Evolutionary conservation across 2,888 invertebrate species (phyloP).

Genomic region (Apodemia duryi): DNA sequence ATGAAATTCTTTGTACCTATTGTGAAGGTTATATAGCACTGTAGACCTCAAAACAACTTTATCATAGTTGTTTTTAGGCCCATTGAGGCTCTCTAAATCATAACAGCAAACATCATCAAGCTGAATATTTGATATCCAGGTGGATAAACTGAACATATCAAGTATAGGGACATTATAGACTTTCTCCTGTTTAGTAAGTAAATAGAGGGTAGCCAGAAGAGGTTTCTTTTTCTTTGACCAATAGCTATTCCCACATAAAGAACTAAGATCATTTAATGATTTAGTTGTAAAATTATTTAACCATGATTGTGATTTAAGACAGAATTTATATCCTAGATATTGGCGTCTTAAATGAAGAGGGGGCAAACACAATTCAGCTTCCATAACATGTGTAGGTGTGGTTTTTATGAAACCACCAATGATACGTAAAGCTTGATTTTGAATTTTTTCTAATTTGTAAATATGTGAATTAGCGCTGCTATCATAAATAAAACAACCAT

Average conservation of each 20-base stretch:
- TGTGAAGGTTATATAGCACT: not conserved
- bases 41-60: constrained; percentile 1
- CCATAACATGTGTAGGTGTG: too few relatives aligned
- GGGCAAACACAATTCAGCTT: too few relatives aligned
- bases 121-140: constrained; percentile 15
- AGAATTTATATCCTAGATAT: too few relatives aligned
- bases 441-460: too few relatives aligned
- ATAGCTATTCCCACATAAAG: not conserved
- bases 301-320: not conserved
- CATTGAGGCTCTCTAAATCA: constrained; percentile 6
- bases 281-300: not conserved
- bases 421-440: too few relatives aligned
- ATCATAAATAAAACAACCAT: too few relatives aligned
- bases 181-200: not conserved
- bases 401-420: too few relatives aligned
- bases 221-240: not conserved
- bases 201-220: too few relatives aligned
- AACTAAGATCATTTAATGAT: not conserved
- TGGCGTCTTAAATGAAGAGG: too few relatives aligned
- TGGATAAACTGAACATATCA: constrained; percentile 18
- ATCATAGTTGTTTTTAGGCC: constrained; percentile 12
- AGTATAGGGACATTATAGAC: constrained; percentile 1
- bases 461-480: too few relatives aligned
- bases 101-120: not conserved
- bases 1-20: too few relatives aligned